Conservation (phyloP, 2,797 vertebrate species). For the Distichodus sexfasciatus region DNA sequence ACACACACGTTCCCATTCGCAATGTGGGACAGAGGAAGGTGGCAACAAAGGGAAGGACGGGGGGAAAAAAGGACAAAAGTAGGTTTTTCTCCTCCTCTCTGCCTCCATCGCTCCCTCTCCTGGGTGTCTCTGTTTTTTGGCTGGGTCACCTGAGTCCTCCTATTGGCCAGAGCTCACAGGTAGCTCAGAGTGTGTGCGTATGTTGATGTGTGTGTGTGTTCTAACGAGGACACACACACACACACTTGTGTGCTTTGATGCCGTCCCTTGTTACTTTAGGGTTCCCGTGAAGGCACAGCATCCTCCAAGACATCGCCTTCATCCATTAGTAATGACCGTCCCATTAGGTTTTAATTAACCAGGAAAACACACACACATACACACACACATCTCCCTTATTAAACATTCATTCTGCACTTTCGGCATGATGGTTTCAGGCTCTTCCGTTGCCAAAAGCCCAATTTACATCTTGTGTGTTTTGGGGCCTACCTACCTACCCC, state of each 20-base stretch:
- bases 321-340: constrained; percentile 34
- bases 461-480: not conserved
- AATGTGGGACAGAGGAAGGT: constrained; percentile 44
- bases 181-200: constrained; percentile 9
- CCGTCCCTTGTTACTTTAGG: constrained; percentile 39
- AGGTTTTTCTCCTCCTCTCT: constrained; percentile 37
- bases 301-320: constrained; percentile 39
- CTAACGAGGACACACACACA: constrained; percentile 15
- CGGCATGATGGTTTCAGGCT: not conserved
- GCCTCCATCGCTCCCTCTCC: constrained; percentile 7
- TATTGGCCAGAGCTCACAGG: constrained; percentile 42
- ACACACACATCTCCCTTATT: not conserved
- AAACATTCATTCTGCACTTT: not conserved
- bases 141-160: constrained; percentile 47
- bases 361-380: not conserved
- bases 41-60: constrained; percentile 31
- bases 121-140: constrained; percentile 34
- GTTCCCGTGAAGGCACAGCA: constrained; percentile 1
- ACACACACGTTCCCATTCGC: constrained; percentile 4
- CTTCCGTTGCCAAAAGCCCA: constrained; percentile 16
- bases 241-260: constrained; percentile 37
- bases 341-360: constrained; percentile 37
- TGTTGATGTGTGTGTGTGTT: not conserved
- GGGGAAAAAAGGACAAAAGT: constrained; percentile 42
- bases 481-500: too few species aligned